Base-by-base conservation (phyloP, 2,113 vertebrate genomes). In the Archocentrus centrarchus region DNA sequence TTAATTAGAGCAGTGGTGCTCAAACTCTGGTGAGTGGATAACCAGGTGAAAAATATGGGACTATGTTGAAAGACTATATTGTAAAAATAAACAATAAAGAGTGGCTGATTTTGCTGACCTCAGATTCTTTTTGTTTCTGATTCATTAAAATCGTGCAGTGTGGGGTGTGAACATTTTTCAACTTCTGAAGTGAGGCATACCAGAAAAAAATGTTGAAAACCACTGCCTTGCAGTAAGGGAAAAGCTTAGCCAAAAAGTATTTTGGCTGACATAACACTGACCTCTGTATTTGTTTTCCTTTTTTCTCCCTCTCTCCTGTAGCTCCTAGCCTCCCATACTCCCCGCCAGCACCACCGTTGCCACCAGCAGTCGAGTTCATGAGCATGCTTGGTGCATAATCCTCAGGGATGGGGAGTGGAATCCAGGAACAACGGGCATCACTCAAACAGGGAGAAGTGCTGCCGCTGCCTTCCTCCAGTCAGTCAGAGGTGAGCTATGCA, bases 401-500 rank as follows among this genome's bases (percentile, higher is more conserved):
- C 70, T 89, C 88, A 87, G 97, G 96, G 79, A 99, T 99, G 98
- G 98, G 97, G 93, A 97, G 95, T 96, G 97, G 96, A 93, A 96
- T 97, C 89, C 96, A 97, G 94, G 96, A 97, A 91, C 94, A 92
- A 66, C 88, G 70, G 77, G 93, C 90, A 91, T 89, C 94, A 60
- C 95, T 98, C 82, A 87, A 79, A 2, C 93, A 79, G 92, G 95
- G 96, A 44, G 97, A 97, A 86, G 96, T 93, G 30, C 96, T 96
- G 86, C 88, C 96, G 0, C 10, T 86, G 84, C 15, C 96, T 15
- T 86, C 96, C 3, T 20, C 95, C 79, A 91, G 75, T 88, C 94
- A 94, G 83, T 82, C 94, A 70, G 94, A 95, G 75, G 94, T 88
- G 59, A 93, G 83, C 22, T 58, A 57, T 73, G 35, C 6, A 35